Conservation (phyloP, 64 coral and sea anemone species). For the Stylophora pistillata region DNA sequence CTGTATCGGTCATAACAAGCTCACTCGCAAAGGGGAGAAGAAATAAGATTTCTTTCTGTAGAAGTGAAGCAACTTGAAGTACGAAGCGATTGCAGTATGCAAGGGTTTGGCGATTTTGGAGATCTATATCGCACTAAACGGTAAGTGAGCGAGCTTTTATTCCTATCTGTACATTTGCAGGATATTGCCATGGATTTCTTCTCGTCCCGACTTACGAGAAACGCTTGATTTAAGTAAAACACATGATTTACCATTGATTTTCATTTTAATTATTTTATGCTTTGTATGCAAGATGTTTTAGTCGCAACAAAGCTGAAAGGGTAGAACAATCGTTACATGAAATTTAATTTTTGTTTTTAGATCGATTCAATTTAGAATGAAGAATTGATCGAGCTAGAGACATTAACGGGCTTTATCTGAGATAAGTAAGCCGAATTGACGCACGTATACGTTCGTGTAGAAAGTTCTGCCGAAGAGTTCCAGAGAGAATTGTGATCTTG, state of each 20-base stretch:
- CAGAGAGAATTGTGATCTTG: not conserved
- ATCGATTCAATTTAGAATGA: too few relatives aligned
- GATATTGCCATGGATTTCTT: not conserved
- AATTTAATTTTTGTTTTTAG: too few relatives aligned
- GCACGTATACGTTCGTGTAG: too few relatives aligned
- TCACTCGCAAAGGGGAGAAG: too few relatives aligned
- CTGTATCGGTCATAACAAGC: too few relatives aligned
- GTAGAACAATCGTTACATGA: too few relatives aligned
- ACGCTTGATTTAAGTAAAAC: not conserved
- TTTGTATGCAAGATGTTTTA: too few relatives aligned
- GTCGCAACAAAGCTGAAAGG: not conserved
- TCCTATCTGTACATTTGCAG: not conserved
- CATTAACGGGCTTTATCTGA: too few relatives aligned
- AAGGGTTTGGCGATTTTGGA: not conserved
- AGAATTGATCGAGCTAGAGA: too few relatives aligned
- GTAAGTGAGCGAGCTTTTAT: not conserved
- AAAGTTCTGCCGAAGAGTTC: not conserved
- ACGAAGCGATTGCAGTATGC: not conserved
- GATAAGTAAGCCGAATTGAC: too few relatives aligned
- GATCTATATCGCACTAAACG: not conserved
- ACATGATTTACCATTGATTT: not conserved
- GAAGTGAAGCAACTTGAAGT: not conserved
- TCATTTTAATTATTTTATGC: not conserved
- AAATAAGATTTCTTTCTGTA: not conserved
- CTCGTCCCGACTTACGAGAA: not conserved